Base-by-base conservation (phyloP, 2,888 invertebrate species). In the Byasa hedistus region DNA sequence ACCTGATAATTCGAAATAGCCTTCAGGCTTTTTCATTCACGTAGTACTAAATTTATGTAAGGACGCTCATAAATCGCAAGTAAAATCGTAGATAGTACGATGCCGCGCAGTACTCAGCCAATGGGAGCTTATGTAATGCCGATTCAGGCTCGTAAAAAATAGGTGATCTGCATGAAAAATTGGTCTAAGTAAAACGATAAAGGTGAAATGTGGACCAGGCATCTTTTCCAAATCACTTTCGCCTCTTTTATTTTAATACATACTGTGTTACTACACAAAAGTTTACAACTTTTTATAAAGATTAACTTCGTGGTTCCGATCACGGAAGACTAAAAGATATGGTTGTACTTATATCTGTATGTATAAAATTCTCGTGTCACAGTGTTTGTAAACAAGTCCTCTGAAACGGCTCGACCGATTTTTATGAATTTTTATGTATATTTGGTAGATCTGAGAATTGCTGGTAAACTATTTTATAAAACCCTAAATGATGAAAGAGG, bases 111-210 rank as follows among this genome's bases (percentile, higher is more conserved):
- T 66, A 66, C 59, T 66, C 66, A 63, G 51, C 62, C 62, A 63
- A 63, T 62, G 59, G 56, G 32, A 55, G 23, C 66, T 63, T 66
- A 66, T 63, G 63, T 66, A 66, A 63, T 63, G 63, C 23, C 66
- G 66, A 66, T 59, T 66, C 55, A 55, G 63, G 59, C 56, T 60
- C 66, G 66, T 66, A 66, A 66, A 66, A 66, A 66, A 66, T 66
- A 63, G 63, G 63, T 36, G 66, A 59, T 66, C 63, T 55, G 63
- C 66, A 63, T 66, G 51, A 66, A 63, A 66, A 66, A 66, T 59
- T 63, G 66, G 48, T n/a, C 44, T 66, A 62, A 56, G 62, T 66
- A 55, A 59, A 63, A 66, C 66, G 66, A 62, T 66, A 62, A 62
- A 63, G 66, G 66, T 66, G 24, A 58, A 55, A 66, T 62, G 55